phyloP scores from a whole-genome alignment of 2,888 invertebrate species.

The Erebia ligea region DNA sequence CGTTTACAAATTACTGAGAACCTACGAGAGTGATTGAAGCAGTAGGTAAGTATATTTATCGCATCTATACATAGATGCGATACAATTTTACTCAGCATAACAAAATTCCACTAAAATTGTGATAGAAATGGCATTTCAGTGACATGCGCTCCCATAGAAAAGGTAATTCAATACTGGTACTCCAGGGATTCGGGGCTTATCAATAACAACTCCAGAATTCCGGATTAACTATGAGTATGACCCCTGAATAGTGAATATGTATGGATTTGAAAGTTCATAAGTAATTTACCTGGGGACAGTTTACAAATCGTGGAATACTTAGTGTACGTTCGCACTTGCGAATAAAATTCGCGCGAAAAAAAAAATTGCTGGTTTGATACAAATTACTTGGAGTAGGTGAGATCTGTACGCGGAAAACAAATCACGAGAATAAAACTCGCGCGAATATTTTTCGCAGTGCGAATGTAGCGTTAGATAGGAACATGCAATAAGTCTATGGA shows the following conservation, averaged over 20 bases:
- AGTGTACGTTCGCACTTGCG: too few relatives aligned
- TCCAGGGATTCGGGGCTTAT: background rate
- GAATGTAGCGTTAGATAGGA: too few relatives aligned
- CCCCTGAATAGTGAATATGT: background rate
- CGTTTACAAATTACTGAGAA: conserved; percentile 12
- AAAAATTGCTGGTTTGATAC: too few relatives aligned
- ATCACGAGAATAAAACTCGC: too few relatives aligned
- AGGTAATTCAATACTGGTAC: background rate
- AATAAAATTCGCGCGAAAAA: too few relatives aligned
- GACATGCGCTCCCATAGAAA: background rate
- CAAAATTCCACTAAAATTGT: background rate
- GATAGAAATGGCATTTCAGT: background rate
- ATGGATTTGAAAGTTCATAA: background rate
- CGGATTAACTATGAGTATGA: background rate
- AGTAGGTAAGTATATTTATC: background rate
- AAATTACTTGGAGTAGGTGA: too few relatives aligned
- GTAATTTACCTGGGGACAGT: too few relatives aligned
- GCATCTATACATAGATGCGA: background rate
- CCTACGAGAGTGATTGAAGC: conserved; percentile 3
- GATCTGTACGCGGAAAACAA: too few relatives aligned
- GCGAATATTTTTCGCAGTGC: too few relatives aligned
- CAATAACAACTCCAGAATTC: background rate
- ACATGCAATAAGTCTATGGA: too few relatives aligned
- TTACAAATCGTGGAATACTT: too few relatives aligned
- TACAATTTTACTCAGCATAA: background rate